phyloP scores from a whole-genome alignment of 2,888 invertebrate species.

The Monoplex corrugatus region DNA sequence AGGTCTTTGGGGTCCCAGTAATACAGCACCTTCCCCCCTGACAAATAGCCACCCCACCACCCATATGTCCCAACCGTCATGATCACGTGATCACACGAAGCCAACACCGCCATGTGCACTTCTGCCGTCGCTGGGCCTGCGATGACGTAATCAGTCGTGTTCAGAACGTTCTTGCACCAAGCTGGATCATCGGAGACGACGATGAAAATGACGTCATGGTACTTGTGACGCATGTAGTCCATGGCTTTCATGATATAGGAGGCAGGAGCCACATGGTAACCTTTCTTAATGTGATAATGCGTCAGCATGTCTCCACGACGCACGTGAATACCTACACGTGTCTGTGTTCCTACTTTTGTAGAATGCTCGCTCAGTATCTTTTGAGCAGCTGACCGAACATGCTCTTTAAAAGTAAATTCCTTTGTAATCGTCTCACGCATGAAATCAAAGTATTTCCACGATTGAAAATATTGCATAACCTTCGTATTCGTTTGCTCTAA shows the following conservation, averaged over 20 bases:
- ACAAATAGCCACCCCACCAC: slow-evolving; percentile 49
- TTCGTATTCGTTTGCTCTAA: slow-evolving; percentile 40
- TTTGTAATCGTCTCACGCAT: background rate
- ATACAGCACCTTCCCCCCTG: slow-evolving; percentile 47
- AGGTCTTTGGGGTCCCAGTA: slow-evolving; percentile 12
- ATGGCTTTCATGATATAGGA: slow-evolving; percentile 42
- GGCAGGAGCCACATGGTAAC: slow-evolving; percentile 41
- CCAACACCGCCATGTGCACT: slow-evolving; percentile 38
- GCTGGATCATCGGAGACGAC: slow-evolving; percentile 28
- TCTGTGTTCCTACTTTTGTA: background rate
- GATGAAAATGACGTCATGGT: slow-evolving; percentile 42
- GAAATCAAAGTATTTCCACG: slow-evolving; percentile 50
- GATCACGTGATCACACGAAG: slow-evolving; percentile 48
- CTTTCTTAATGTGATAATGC: background rate
- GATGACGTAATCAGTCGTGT: background rate
- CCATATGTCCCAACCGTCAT: slow-evolving; percentile 49
- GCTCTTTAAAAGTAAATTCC: slow-evolving; percentile 39
- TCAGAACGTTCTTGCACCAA: slow-evolving; percentile 39
- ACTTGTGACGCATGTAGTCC: slow-evolving; percentile 47
- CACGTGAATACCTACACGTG: slow-evolving; percentile 40
- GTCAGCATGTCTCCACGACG: slow-evolving; percentile 26
- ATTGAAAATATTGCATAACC: slow-evolving; percentile 50
- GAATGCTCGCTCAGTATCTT: background rate
- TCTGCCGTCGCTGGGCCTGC: background rate
- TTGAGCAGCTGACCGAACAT: background rate